phyloP scores from a whole-genome alignment of 2,797 vertebrate genomes.

The Tragopan temminckii region DNA sequence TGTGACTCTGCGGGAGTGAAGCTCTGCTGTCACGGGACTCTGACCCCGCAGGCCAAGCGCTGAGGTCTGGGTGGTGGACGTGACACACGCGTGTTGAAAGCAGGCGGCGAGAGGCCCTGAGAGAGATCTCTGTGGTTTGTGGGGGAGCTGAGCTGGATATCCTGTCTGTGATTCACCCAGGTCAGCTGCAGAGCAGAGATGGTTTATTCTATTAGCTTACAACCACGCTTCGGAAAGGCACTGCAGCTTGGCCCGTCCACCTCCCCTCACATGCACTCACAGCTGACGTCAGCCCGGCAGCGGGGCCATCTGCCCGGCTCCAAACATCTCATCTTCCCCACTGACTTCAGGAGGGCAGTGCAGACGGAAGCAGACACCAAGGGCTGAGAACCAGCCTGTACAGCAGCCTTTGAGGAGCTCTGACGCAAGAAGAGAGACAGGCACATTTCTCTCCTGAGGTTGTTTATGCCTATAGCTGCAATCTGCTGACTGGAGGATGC shows the following conservation, averaged over 20 bases:
- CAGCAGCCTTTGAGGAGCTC: neutral
- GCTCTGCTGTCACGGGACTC: accelerated
- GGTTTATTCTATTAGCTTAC: neutral
- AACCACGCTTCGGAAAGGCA: neutral
- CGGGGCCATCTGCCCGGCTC: accelerated
- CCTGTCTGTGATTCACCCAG: slow-evolving; percentile 24
- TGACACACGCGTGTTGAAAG: neutral
- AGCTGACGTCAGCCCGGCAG: accelerated
- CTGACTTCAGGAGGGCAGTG: neutral
- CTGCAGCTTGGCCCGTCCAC: neutral
- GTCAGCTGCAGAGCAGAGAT: slow-evolving; percentile 30
- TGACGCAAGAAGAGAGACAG: neutral
- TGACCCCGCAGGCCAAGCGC: neutral
- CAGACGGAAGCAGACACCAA: neutral
- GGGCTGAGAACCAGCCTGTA: neutral
- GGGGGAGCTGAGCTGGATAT: slow-evolving; percentile 52
- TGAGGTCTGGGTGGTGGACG: accelerated
- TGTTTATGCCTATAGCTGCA: neutral
- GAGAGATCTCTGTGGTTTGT: slow-evolving; percentile 57
- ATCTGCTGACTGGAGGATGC: neutral
- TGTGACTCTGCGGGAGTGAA: accelerated
- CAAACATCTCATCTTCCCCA: accelerated
- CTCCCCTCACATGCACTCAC: accelerated
- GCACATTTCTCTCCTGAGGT: neutral
- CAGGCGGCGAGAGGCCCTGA: neutral